Conservation (phyloP, 2,797 vertebrate genomes). For the Enteromius thamalakanensis region DNA sequence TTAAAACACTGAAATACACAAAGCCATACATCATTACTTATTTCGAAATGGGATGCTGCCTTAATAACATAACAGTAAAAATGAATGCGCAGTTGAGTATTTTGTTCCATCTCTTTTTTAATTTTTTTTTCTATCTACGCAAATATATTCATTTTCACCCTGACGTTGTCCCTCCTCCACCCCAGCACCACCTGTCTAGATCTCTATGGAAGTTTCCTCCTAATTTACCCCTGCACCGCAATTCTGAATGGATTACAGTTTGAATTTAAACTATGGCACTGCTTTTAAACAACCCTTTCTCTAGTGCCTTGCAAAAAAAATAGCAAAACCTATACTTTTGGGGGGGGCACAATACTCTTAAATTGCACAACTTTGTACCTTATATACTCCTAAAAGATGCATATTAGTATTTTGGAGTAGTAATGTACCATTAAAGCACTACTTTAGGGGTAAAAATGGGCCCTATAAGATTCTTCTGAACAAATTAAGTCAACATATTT, state of each 20-base stretch:
- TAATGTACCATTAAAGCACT: background rate
- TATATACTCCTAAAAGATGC: background rate
- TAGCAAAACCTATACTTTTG: background rate
- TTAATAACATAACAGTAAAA: background rate
- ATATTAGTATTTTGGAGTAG: background rate
- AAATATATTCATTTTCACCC: background rate
- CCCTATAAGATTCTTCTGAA: background rate
- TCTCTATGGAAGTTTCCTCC: background rate
- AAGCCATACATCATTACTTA: background rate
- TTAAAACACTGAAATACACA: background rate
- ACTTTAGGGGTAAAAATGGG: background rate
- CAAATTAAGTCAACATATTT: background rate
- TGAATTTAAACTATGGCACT: background rate
- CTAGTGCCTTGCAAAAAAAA: background rate
- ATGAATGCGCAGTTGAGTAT: background rate
- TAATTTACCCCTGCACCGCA: background rate
- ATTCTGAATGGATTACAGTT: background rate
- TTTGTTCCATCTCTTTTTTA: background rate
- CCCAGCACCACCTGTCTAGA: background rate
- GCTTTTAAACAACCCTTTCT: background rate
- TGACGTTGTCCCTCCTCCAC: background rate
- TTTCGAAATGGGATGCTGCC: background rate
- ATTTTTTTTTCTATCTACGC: background rate
- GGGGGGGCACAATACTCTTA: background rate
- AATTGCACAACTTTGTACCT: background rate